Base-by-base conservation (phyloP, 1,140 invertebrate species). In the Polypedilum vanderplanki region DNA sequence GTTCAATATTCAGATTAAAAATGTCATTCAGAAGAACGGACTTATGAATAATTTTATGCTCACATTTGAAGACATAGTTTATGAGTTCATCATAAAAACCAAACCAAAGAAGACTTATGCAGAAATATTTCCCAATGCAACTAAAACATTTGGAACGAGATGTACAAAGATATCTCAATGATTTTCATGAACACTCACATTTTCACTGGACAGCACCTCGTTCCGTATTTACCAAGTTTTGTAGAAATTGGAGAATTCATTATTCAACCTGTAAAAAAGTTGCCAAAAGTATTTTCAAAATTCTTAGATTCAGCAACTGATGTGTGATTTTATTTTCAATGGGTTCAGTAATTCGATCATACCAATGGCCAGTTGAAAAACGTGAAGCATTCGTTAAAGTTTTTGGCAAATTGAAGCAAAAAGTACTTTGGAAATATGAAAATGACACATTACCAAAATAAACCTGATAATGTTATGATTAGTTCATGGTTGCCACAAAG, bases 401-500 rank as follows among this genome's bases (percentile, higher is more conserved):
- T 7, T 84, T 85, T 74, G 74, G 76, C 12, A 78, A 78, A 10
- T 70, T 84, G 15, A 83, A 83, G 74, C 80, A 82, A 76, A 83
- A 81, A 5, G 84, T 85, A 0, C 76, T 87, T 1, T 86, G 85
- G 85, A 85, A 86, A 78, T 87, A 82, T 77, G 86, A 87, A 76
- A 77, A 78, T 7, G 77, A 80, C 7, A 64, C 75, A n/a, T 67
- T 84, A 1, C 76, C 79, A 1, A 77, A n/a, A 78, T 57, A 73
- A 82, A 5, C 82, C 84, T 7, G 76, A 80, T 1, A 90, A 90
- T 79, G 81, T 91, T 0, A 84, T 85, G 76, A 77, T 88, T 0
- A 81, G 80, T 41, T 81, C 85, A 18, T 90, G 89, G 89, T 78
- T 89, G 33, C 89, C 89, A 0, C 88, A 91, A 76, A 82, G 84